Conservation (phyloP, 2,888 invertebrate species). For the Dolichopus griseipennis region DNA sequence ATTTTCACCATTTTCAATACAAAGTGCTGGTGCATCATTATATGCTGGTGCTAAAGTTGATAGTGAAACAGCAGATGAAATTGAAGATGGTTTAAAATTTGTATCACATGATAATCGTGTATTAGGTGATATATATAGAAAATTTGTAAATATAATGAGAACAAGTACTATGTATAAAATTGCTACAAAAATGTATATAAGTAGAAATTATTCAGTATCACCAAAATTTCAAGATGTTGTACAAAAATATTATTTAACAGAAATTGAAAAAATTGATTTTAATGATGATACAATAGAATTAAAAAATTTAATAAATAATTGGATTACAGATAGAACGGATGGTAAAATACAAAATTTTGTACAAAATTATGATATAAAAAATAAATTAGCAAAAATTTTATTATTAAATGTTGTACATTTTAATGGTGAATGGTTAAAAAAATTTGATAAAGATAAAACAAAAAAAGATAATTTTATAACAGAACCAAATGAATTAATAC, state of each 20-base stretch:
- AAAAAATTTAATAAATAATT: conserved; percentile 61
- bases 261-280: conserved; percentile 59
- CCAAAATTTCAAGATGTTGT: conserved; percentile 50
- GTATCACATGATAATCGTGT: conserved; percentile 14
- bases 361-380: conserved; percentile 46
- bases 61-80: conserved; percentile 49
- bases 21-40: conserved; percentile 57
- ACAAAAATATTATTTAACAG: conserved; percentile 56
- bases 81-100: conserved; percentile 45
- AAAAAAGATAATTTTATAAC: conserved; percentile 57
- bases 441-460: conserved; percentile 56
- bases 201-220: conserved; percentile 50
- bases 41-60: conserved; percentile 53
- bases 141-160: conserved; percentile 10
- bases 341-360: conserved; percentile 75
- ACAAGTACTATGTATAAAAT: conserved; percentile 39
- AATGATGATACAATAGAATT: conserved; percentile 41
- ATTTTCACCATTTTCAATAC: conserved; percentile 61
- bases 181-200: conserved; percentile 66
- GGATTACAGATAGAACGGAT: conserved; percentile 74
- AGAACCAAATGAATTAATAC: conserved; percentile 45
- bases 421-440: conserved; percentile 69
- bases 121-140: conserved; percentile 18
- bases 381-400: conserved; percentile 54
- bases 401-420: conserved; percentile 81